phyloP scores from a whole-genome alignment of 2,797 vertebrate genomes.

The Lagorchestes hirsutus region DNA sequence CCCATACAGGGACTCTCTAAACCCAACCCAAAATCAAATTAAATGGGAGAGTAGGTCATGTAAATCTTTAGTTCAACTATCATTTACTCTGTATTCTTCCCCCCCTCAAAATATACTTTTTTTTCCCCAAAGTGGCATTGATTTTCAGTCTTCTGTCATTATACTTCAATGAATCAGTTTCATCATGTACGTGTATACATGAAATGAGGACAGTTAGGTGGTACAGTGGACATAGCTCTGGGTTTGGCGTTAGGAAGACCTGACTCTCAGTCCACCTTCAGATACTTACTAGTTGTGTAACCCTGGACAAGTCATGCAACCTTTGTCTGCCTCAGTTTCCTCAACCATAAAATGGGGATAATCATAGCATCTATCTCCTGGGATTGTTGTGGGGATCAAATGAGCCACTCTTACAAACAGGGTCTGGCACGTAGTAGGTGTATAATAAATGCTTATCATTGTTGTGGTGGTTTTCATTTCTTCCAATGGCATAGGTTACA shows the following conservation, averaged over 20 bases:
- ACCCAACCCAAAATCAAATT: not conserved
- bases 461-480: not conserved
- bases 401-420: not conserved
- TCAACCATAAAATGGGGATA: not conserved
- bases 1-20: not conserved
- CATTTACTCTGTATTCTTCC: not conserved
- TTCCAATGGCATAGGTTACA: not conserved
- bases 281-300: not conserved
- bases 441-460: not conserved
- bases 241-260: not conserved
- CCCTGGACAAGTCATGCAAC: not conserved
- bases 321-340: not conserved
- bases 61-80: not conserved
- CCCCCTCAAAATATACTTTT: not conserved
- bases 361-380: not conserved
- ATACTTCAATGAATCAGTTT: not conserved
- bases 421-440: not conserved
- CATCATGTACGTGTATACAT: not conserved
- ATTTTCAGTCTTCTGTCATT: not conserved
- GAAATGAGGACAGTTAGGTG: not conserved
- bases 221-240: not conserved
- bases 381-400: not conserved
- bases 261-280: not conserved
- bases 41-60: not conserved
- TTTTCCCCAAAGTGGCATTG: not conserved